Base-by-base conservation (phyloP, 2,113 vertebrate genomes). In the Microcebus tavaratra region DNA sequence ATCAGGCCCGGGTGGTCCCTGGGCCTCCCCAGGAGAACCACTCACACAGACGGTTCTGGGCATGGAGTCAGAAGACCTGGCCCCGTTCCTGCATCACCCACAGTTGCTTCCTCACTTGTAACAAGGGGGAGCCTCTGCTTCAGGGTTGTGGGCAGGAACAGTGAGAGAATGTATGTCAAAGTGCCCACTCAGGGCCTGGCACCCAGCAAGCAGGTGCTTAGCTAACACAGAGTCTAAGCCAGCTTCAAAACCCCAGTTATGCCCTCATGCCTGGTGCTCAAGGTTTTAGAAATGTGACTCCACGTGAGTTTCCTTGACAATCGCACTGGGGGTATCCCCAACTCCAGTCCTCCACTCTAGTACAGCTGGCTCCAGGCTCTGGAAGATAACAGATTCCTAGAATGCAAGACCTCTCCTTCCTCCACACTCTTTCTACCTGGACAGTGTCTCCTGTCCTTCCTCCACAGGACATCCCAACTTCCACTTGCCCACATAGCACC, bases 161-260 rank as follows among this genome's bases (percentile, higher is more conserved):
- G 11, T 5, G 36, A 45, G n/a, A 5, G 3, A 7, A 53, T 1
- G 1, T 0, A 4, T 6, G 14, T 11, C 31, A 11, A 7, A 36
- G 50, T 8, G 4, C 45, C 45, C 21, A 45, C 57, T 53, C 0
- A 10, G 23, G 70, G 80, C 68, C 14, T 6, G 39, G 36, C 6
- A 15, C 23, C 18, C 21, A 9, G 88, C 55, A 11, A 31, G 73
- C 73, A 48, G 73, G 27, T 23, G 14, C 72, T n/a, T 13, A 1
- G 17, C 18, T 4, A 63, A 0, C 6, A 13, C 75, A 57, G 36
- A 0, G 50, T 17, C 29, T 42, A 50, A 57, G 11, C 14, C 25
- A 2, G 25, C 65, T 80, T 15, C 48, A 14, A 73, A 25, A 42
- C 10, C 68, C 70, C 50, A 21, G 57, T 14, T 7, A 1, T 1